A percentile compares a stretch with the other conserved stretches of the same genome.
Conservation (phyloP, 64 coral and sea anemone genomes). For the Hydrozoanthus tunicans region DNA sequence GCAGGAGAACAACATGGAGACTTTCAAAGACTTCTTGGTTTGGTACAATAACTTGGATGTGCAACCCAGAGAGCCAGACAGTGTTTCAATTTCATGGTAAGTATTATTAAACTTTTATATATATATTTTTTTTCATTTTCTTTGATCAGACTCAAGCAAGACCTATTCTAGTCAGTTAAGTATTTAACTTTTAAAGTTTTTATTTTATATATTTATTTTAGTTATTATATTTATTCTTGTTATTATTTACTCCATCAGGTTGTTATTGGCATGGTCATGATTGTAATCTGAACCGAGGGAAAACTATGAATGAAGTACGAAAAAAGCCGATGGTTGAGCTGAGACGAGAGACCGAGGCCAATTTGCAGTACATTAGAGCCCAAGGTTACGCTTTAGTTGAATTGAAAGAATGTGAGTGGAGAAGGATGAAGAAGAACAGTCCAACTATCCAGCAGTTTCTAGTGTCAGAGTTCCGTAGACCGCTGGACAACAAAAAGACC, state of each 20-base stretch:
- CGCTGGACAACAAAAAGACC: not conserved
- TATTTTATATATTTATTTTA: not conserved
- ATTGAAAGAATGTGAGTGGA: slow-evolving; percentile 26
- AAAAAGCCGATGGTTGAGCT: not conserved
- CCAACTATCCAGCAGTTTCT: not conserved
- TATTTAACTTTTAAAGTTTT: too few relatives aligned
- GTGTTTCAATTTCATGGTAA: slow-evolving; percentile 3
- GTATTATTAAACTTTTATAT: not conserved
- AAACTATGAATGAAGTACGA: not conserved
- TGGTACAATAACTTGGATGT: not conserved
- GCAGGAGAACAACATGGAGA: not conserved
- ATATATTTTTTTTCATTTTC: not conserved
- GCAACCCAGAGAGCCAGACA: not conserved
- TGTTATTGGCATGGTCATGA: not conserved
- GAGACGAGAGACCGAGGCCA: not conserved
- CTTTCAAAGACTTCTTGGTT: not conserved
- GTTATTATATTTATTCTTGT: not conserved
- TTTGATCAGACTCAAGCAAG: too few relatives aligned
- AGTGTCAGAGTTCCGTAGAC: not conserved
- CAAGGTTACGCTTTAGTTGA: not conserved
- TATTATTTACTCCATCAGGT: too few relatives aligned
- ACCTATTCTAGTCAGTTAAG: too few relatives aligned
- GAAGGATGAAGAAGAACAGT: slow-evolving; percentile 7
- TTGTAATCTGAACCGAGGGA: not conserved
- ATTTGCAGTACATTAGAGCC: slow-evolving; percentile 1